These are phyloP conservation scores for Cylas formicarius DNA, from an alignment of 1,140 invertebrate species.

Conservation along the genomic window DNA sequence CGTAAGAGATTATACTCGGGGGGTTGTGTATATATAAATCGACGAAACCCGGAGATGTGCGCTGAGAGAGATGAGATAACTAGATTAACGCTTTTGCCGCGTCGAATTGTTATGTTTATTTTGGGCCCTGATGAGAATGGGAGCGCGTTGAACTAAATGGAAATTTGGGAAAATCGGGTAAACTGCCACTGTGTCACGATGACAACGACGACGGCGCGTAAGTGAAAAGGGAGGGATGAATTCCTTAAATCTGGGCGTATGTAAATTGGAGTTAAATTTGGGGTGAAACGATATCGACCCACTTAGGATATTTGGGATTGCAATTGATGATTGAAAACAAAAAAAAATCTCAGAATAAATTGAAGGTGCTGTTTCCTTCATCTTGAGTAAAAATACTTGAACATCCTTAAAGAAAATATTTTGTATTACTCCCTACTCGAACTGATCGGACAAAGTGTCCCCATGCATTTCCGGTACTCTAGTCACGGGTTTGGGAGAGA, in stretches of 20 bases:
- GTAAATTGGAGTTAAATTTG: conserved; percentile 15
- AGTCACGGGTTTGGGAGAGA: too few relatives aligned
- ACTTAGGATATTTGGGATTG: too few relatives aligned
- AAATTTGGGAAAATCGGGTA: conserved; percentile 23
- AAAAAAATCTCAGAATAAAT: too few relatives aligned
- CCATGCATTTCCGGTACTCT: too few relatives aligned
- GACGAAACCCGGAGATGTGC: conserved; percentile 11
- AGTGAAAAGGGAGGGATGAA: conserved; percentile 7
- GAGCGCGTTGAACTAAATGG: conserved; percentile 19
- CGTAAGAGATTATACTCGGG: conserved; percentile 15
- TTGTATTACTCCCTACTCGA: too few relatives aligned
- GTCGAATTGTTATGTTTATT: conserved; percentile 22
- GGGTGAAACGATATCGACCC: too few relatives aligned
- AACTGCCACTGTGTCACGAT: conserved; percentile 20
- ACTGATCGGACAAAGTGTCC: too few relatives aligned
- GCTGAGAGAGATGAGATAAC: conserved; percentile 19
- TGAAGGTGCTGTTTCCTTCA: too few relatives aligned
- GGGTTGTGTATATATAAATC: conserved; percentile 17
- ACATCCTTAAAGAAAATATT: too few relatives aligned
- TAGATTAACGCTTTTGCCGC: conserved; percentile 18
- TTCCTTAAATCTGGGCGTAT: conserved; percentile 5
- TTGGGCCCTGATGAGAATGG: conserved; percentile 14
- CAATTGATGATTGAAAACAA: too few relatives aligned
- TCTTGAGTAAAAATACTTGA: too few relatives aligned
- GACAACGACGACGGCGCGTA: too few relatives aligned